Evolutionary conservation across 2,113 vertebrate genomes (phyloP).

Genomic region (Corydoras maculifer): DNA sequence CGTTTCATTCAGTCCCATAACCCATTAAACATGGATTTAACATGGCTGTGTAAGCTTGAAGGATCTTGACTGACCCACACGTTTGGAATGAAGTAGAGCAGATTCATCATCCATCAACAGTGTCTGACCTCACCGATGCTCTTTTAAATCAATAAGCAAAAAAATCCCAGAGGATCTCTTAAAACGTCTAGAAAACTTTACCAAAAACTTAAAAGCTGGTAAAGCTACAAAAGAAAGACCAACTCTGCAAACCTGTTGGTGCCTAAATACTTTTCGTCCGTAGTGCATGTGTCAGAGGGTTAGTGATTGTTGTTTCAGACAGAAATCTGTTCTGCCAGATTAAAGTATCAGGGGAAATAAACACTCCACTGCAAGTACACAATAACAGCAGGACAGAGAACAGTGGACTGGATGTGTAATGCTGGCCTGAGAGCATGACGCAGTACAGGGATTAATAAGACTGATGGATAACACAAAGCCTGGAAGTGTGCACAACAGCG

Average conservation of each 20-base stretch:
- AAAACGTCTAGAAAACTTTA: no score
- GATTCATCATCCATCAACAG: no score
- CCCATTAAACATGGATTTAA: no score
- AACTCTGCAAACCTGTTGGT: no score
- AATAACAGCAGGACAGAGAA: conserved; percentile 14
- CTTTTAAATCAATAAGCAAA: no score
- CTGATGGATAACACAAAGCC: neutral
- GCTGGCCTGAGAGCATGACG: neutral
- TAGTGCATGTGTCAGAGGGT: neutral
- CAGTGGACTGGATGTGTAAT: neutral
- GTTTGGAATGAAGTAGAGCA: no score
- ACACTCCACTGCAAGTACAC: conserved; percentile 22
- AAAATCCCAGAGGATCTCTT: no score
- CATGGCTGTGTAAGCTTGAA: no score
- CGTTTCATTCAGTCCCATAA: no score
- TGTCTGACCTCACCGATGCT: no score
- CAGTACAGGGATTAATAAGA: conserved; percentile 1
- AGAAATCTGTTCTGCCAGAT: conserved; percentile 4
- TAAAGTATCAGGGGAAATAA: conserved; percentile 1
- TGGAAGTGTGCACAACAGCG: neutral
- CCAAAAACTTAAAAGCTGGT: neutral
- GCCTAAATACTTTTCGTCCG: neutral
- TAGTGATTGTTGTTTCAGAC: conserved; percentile 9
- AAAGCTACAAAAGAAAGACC: no score
- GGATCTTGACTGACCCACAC: no score